A percentile compares a stretch with the other conserved stretches of the same genome.
These are phyloP conservation scores for Trachelus tabidus DNA, from an alignment of 2,888 invertebrate genomes.

Conservation along the genomic window DNA sequence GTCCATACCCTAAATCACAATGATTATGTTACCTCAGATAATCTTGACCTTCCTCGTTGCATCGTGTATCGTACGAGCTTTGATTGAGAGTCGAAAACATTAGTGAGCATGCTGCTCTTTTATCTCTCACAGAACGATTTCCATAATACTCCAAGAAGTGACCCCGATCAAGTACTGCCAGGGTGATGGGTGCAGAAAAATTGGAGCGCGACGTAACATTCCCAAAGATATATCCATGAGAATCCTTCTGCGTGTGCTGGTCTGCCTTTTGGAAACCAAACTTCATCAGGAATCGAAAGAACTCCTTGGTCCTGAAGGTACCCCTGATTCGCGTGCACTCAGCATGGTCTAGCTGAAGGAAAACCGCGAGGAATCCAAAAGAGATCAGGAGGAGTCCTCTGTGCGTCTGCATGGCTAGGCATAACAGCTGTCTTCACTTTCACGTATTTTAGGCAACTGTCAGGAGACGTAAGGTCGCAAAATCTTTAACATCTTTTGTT, in stretches of 20 bases:
- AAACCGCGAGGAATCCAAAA: conserved; percentile 18
- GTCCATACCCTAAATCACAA: background rate
- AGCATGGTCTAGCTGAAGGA: conserved; percentile 12
- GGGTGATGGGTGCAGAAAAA: conserved; percentile 78
- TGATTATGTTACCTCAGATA: conserved; percentile 70
- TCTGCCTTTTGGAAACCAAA: conserved; percentile 98
- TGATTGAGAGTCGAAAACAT: conserved; percentile 89
- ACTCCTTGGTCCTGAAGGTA: conserved; percentile 76
- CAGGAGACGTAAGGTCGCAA: background rate
- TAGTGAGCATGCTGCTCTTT: conserved; percentile 80
- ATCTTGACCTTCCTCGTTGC: conserved; percentile 81
- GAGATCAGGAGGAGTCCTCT: conserved; percentile 18
- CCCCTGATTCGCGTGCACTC: conserved; percentile 72
- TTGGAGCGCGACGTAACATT: conserved; percentile 84
- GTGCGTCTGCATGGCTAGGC: conserved; percentile 24
- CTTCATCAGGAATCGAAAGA: conserved; percentile 92
- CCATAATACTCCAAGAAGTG: conserved; percentile 92
- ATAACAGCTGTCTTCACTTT: background rate
- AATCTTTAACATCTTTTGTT: background rate
- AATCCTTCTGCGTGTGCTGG: conserved; percentile 83
- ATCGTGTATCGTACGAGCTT: conserved; percentile 86
- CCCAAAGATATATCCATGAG: conserved; percentile 96
- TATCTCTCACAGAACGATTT: conserved; percentile 75
- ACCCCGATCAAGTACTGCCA: conserved; percentile 90
- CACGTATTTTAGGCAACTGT: background rate